Percentiles rank a stretch among this genome's conserved stretches.
Conservation (phyloP, 2,888 invertebrate genomes). For the Fragum fragum region DNA sequence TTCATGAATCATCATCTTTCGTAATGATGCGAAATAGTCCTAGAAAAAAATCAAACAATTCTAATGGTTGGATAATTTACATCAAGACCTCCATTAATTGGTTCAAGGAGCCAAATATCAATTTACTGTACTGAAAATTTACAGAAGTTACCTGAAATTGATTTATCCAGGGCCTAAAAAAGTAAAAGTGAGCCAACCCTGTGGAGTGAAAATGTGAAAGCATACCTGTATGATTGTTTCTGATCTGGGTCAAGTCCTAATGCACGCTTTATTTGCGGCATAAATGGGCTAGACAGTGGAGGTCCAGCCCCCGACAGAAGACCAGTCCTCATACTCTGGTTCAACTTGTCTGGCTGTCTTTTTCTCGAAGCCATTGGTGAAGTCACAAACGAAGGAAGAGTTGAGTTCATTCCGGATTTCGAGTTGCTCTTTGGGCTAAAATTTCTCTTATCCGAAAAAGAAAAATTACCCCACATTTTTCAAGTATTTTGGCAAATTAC, state of each 20-base stretch:
- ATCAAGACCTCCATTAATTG: too few species aligned
- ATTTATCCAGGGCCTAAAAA: too few species aligned
- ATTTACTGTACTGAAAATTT: too few species aligned
- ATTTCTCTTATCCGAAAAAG: constrained; percentile 15
- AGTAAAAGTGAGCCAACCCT: too few species aligned
- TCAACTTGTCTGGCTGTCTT: constrained; percentile 11
- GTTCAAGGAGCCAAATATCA: too few species aligned
- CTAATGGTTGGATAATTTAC: too few species aligned
- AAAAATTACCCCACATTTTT: constrained; percentile 41
- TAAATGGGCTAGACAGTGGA: constrained; percentile 74
- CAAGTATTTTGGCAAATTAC: too few species aligned
- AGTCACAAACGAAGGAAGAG: constrained; percentile 32
- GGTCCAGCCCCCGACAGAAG: constrained; percentile 66
- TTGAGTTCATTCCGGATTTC: constrained; percentile 41
- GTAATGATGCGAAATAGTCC: too few species aligned
- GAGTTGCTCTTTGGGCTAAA: not conserved
- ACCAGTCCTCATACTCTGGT: constrained; percentile 25
- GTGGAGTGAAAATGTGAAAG: too few species aligned
- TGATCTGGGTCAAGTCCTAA: constrained; percentile 68
- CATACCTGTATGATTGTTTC: constrained; percentile 43
- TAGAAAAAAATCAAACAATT: too few species aligned
- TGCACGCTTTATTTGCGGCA: constrained; percentile 79
- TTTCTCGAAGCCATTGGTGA: constrained; percentile 49
- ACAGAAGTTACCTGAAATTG: too few species aligned
- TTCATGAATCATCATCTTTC: too few species aligned